Conservation (phyloP, 2,797 vertebrate species). For the Siniperca scherzeri region DNA sequence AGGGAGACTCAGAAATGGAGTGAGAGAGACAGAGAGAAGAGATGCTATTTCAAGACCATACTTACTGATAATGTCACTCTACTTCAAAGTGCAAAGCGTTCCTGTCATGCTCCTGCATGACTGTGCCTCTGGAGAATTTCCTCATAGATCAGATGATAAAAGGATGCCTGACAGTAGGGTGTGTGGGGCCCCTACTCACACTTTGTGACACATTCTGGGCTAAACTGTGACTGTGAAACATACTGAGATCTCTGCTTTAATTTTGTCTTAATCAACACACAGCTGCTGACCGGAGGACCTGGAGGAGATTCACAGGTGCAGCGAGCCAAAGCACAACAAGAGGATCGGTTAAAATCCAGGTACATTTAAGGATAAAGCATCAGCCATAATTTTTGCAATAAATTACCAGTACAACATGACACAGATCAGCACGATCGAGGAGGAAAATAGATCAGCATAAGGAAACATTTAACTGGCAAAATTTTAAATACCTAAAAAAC, state of each 20-base stretch:
- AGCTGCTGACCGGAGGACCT: conserved; percentile 51
- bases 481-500: conserved; percentile 5
- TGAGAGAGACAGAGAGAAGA: conserved; percentile 67
- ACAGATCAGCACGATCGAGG: background rate
- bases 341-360: conserved; percentile 59
- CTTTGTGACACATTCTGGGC: conserved; percentile 56
- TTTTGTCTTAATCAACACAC: conserved; percentile 70
- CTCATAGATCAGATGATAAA: conserved; percentile 83
- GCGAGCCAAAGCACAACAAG: background rate
- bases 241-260: conserved; percentile 55
- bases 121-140: conserved; percentile 81
- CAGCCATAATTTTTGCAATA: background rate
- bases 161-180: conserved; percentile 69
- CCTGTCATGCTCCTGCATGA: conserved; percentile 80
- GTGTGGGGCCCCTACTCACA: conserved; percentile 58
- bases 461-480: background rate
- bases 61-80: conserved; percentile 88
- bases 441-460: background rate
- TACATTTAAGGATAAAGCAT: conserved; percentile 6
- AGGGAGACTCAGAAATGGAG: conserved; percentile 61
- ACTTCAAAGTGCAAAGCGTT: conserved; percentile 87
- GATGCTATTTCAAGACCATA: conserved; percentile 86
- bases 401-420: background rate
- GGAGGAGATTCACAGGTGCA: conserved; percentile 17
- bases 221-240: conserved; percentile 68